Evolutionary conservation across 2,113 vertebrate genomes (phyloP), one percentile per base, ranked within the genome.

Genomic region (Cynopterus brachyotis): DNA sequence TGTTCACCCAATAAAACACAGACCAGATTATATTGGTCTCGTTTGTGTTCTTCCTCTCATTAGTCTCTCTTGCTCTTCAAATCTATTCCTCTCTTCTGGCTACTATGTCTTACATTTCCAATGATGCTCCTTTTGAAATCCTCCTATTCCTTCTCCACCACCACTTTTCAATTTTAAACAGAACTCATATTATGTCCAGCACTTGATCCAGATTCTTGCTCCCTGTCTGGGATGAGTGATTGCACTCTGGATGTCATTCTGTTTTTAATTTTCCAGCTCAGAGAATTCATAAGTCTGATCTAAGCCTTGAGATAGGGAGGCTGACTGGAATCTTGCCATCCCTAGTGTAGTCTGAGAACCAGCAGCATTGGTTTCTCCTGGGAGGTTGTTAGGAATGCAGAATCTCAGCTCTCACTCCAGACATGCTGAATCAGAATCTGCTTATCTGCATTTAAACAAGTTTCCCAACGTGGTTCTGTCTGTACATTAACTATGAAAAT

Each of bases 191-290:
- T 97, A 82, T 72, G 35, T 67, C 67, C 73, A 91, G 37, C n/a
- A 37, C 5, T 22, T 80, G 62, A 57, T 69, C 37, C 15, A 89
- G 60, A 53, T 78, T 70, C 37, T 89, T 67, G 11, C 1, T 88
- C 37, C 45, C 70, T 12, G 0, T 82, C 30, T 83, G 17, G 11
- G 28, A 67, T 78, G 37, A 91, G 9, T 73, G 37, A 91, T 35
- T 91, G 11, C 22, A 26, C 40, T 95, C 19, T 69, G 2, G 28
- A 82, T 50, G 47, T 76, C 64, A 12, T 40, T 80, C 47, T 89
- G 20, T 94, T 95, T 96, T 89, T 73, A 94, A 19, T 92, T 94
- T 95, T 92, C 50, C 32, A 94, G 15, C 11, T 87, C 75, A 45
- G 22, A 92, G 19, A 94, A 85, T 89, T 94, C 78, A 88, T 69